These are phyloP conservation scores for Strigamia crassipes DNA, from an alignment of 2,888 invertebrate genomes.

Conservation along the genomic window DNA sequence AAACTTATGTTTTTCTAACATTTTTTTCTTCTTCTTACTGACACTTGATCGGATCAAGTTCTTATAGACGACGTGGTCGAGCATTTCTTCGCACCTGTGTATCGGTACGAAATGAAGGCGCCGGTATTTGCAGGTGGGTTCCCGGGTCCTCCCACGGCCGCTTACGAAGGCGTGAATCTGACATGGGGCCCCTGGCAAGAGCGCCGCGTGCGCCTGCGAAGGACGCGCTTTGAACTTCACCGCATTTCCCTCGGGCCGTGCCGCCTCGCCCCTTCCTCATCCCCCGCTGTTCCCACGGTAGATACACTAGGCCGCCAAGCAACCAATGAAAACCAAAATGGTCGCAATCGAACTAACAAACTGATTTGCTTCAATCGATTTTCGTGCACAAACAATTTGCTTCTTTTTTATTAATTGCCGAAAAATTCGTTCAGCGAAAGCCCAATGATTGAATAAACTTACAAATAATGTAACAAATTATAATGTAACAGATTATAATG, in stretches of 20 bases:
- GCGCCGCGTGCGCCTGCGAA: slow-evolving; percentile 43
- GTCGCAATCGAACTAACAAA: background rate
- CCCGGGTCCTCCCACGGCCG: slow-evolving; percentile 44
- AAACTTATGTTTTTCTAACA: background rate
- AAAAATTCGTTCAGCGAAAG: no score
- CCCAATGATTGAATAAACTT: no score
- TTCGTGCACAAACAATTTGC: no score
- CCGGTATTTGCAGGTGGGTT: slow-evolving; percentile 33
- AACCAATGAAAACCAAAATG: background rate
- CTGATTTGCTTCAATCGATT: background rate
- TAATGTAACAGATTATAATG: no score
- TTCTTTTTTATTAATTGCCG: no score
- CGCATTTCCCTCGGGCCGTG: slow-evolving; percentile 19
- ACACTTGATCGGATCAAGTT: background rate
- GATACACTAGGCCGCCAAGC: background rate
- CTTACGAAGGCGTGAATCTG: slow-evolving; percentile 44
- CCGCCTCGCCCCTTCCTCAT: slow-evolving; percentile 11
- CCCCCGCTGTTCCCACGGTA: background rate
- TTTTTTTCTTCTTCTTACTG: background rate
- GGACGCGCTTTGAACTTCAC: slow-evolving; percentile 43
- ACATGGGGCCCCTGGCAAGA: slow-evolving; percentile 22
- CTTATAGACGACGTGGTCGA: background rate
- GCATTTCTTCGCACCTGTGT: background rate
- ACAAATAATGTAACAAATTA: no score
- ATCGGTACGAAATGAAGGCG: background rate